Percentiles rank a stretch among this genome's conserved stretches.
phyloP scores from a whole-genome alignment of 2,113 vertebrate genomes.

The Rhagologus leucostigma region DNA sequence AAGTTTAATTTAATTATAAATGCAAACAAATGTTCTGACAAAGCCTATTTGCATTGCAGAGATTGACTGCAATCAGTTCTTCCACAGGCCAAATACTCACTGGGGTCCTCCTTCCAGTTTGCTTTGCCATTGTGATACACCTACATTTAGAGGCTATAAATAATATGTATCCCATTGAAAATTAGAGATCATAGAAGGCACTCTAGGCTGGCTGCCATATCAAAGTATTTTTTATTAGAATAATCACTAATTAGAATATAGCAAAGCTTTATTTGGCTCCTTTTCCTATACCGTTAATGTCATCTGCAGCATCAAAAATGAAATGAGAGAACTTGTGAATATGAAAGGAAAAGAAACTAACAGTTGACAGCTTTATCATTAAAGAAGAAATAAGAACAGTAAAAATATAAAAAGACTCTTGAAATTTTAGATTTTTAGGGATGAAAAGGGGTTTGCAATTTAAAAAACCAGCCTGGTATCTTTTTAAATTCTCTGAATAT shows the following conservation, averaged over 20 bases:
- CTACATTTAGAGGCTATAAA: conserved; percentile 34
- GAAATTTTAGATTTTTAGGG: not conserved
- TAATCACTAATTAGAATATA: conserved; percentile 53
- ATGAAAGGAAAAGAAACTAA: not conserved
- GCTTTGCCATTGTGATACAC: conserved; percentile 23
- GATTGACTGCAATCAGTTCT: conserved; percentile 13
- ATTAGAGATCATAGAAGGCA: conserved; percentile 30
- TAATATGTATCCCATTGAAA: conserved; percentile 8
- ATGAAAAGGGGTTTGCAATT: not conserved
- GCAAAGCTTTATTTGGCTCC: conserved; percentile 40
- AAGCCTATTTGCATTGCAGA: conserved; percentile 22
- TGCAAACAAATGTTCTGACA: conserved; percentile 43
- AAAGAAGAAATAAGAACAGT: conserved; percentile 12
- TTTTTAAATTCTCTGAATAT: conserved; percentile 8
- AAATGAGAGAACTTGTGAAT: conserved; percentile 17
- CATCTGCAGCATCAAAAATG: conserved; percentile 41
- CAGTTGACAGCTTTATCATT: conserved; percentile 32
- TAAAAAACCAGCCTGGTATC: not conserved
- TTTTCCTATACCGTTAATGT: conserved; percentile 26
- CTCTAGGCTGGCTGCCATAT: conserved; percentile 40
- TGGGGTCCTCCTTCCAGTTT: not conserved
- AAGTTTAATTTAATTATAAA: conserved; percentile 50
- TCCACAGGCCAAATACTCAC: not conserved
- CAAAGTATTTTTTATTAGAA: conserved; percentile 53
- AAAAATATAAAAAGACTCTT: not conserved